Evolutionary conservation across 1,140 invertebrate genomes (phyloP), one percentile per base, ranked within the genome.

Genomic region (Danaus melanippus): DNA sequence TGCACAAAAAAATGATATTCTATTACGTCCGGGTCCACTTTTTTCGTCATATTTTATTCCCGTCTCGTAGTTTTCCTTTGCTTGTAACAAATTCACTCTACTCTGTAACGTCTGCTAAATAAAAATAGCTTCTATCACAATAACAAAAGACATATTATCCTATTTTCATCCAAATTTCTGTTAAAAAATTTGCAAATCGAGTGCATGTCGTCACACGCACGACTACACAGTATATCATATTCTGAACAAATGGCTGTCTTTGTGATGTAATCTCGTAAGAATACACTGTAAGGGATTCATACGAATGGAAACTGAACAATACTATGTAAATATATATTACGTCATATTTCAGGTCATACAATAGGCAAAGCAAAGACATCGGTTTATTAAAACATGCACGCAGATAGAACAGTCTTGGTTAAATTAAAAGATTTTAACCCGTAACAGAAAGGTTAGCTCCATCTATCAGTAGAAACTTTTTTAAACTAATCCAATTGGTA

Each of bases 1-100:
- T 39, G 65, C 50, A 67, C 69, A 79, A 83, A 80, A 81, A 84
- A 84, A 82, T 84, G 81, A 81, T 82, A 84, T 84, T 84, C 79
- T 84, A 84, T 84, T 81, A 71, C 81, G 70, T 71, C 69, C 68
- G 60, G 74, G 71, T 70, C 78, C 78, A 76, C 76, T 72, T 81
- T 77, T 80, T 79, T 64, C 63, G 72, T 71, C 64, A 79, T 82
- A 82, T 83, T 74, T 81, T 80, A 84, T 82, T 77, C 74, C 72
- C 66, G 71, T 69, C 73, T 69, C 69, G 71, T 69, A 65, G 69
- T 74, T 74, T 68, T 67, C 70, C 66, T 67, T 69, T 72, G 67
- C 60, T 50, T 57, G 56, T 50, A 58, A 60, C 66, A 55, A 66
- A 57, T 60, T 42, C 21, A 46, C 9, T 2, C 9, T 12, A 10